Evolutionary conservation across 1,140 invertebrate species (phyloP), one percentile per base, ranked within the genome.

Genomic region (Lordiphosa clarofinis): DNA sequence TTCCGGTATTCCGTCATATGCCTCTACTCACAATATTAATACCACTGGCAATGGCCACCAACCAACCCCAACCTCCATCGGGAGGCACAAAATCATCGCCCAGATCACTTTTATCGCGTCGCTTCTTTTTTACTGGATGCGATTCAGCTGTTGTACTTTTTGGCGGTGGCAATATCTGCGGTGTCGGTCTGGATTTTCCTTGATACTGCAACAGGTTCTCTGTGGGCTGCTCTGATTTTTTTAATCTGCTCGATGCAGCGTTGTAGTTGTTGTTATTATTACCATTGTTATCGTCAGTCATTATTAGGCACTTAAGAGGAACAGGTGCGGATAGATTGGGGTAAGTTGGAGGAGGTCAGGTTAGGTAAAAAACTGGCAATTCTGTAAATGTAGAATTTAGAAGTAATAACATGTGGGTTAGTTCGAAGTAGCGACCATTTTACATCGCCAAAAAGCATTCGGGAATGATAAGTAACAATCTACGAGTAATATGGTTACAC

Each of bases 31-130:
- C 88, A 49, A 87, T 87, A 40, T 74, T 79, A 1, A 86, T 11
- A 40, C 88, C 88, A 46, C 81, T 87, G 52, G 88, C 87, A 24
- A 89, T n/a, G 55, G 75, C 68, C 47, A 89, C 87, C 39, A 89
- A 40, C 88, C 88, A 89, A 33, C 89, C 86, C 87, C 87, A 89
- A 19, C 89, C 84, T n/a, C 88, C 87, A 42, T 88, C 86, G 46
- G 87, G 87, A 42, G 87, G 73, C 59, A 88, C 79, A 58, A 88
- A 88, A 48, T 88, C 63, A 36, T 89, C 84, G 39, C 88, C 88
- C 31, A 89, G 66, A 61, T 89, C 88, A 59, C 86, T 87, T 58
- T 89, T 88, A 50, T 89, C 81, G 19, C 81, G 73, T 10, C 57
- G 66, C 53, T 84, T 87, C 69, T 88, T 88, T 15, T 19, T 68